phyloP scores from a whole-genome alignment of 1,140 invertebrate genomes.

The Procambarus clarkii region DNA sequence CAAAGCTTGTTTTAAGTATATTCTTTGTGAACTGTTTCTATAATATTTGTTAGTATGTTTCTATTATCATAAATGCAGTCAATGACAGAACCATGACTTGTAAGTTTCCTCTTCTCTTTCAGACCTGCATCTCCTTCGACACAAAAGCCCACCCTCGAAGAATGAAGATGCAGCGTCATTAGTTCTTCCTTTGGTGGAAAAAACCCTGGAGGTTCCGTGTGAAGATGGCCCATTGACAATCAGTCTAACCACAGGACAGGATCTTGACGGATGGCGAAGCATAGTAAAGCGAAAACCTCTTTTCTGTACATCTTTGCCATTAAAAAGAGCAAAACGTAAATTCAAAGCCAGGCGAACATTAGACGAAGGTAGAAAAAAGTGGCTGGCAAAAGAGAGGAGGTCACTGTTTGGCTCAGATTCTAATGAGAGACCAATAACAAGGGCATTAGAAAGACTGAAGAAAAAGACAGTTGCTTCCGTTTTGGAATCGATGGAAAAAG shows the following conservation, averaged over 20 bases:
- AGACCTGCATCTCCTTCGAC: neutral
- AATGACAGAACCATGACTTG: slow-evolving; percentile 35
- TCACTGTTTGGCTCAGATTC: slow-evolving; percentile 35
- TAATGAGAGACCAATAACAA: slow-evolving; percentile 10
- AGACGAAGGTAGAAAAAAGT: slow-evolving; percentile 29
- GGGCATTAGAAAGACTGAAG: slow-evolving; percentile 34
- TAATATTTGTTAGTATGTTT: neutral
- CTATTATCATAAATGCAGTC: neutral
- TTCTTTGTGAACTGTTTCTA: neutral
- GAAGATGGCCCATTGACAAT: slow-evolving; percentile 59
- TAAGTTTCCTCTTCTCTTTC: slow-evolving; percentile 47
- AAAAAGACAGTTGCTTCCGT: slow-evolving; percentile 16
- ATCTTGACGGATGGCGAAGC: slow-evolving; percentile 10
- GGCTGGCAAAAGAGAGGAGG: slow-evolving; percentile 23
- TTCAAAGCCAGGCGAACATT: slow-evolving; percentile 17
- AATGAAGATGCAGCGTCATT: slow-evolving; percentile 6
- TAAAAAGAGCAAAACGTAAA: slow-evolving; percentile 28
- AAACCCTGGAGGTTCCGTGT: slow-evolving; percentile 49
- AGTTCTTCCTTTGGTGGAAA: slow-evolving; percentile 26
- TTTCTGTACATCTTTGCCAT: slow-evolving; percentile 5
- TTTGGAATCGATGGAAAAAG: slow-evolving; percentile 13
- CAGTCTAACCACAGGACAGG: slow-evolving; percentile 47
- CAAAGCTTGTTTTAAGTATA: neutral
- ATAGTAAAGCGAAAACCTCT: slow-evolving; percentile 29
- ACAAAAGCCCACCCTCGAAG: slow-evolving; percentile 31